Base-by-base conservation (phyloP, 2,113 vertebrate species). In the Ifrita kowaldi region DNA sequence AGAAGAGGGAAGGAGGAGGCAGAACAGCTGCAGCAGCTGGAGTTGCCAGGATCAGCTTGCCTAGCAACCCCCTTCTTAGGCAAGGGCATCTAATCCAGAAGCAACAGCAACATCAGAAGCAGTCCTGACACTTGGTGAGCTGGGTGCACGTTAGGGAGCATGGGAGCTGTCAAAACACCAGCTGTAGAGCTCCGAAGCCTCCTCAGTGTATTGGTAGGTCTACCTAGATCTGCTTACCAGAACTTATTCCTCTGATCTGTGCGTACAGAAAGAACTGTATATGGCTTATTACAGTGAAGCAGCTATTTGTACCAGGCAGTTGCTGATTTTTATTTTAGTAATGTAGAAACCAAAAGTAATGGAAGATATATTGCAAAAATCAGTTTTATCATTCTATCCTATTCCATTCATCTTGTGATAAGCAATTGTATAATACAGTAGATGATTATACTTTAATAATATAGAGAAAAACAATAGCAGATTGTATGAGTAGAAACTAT, bases 201-300 rank as follows among this genome's bases (percentile, higher is more conserved):
- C 84, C 70, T 96, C 62, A 85, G 44, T 93, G 95, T 96, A 55
- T 87, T 94, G 83, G 97, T 94, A 96, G 93, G 91, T 95, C 71
- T 84, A 46, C 15, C 33, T 75, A 80, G 78, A 47, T 78, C 32
- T 11, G 12, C 49, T 85, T 71, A 35, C 13, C n/a, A 41, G 67
- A 84, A 60, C 15, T 71, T 90, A 52, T 13, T 77, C 28, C 46
- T 75, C 19, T 82, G 17, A 17, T 53, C 27, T 50, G 23, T 52
- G 39, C 1, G 0, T 52, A 19, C 0, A 1, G 37, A 35, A 84
- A 33, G 16, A 76, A 28, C 13, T 53, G 13, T n/a, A 6, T 52
- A 37, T 6, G 12, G 14, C 7, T 35, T 71, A 23, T 44, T 55
- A 32, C 22, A 80, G 22, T 56, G 16, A 56, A 30, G 46, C 28